These are phyloP conservation scores for Myxocyprinus asiaticus DNA, from an alignment of 2,113 vertebrate species.

Conservation along the genomic window DNA sequence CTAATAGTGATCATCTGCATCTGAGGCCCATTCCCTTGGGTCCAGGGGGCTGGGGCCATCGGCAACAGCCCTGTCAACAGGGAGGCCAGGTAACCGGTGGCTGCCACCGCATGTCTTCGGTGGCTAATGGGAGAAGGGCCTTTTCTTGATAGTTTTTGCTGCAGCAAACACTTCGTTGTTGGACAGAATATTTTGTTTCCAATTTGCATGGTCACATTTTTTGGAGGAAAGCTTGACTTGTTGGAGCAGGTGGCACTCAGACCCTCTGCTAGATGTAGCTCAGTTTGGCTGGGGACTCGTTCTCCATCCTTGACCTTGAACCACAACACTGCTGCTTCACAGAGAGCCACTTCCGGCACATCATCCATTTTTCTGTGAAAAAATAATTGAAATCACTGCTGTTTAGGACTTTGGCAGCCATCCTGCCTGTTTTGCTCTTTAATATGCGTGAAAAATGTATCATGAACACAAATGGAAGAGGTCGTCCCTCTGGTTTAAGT, in stretches of 20 bases:
- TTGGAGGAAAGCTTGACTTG: slow-evolving; percentile 57
- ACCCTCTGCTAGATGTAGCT: slow-evolving; percentile 50
- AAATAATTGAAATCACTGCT: slow-evolving; percentile 54
- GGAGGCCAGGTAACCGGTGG: slow-evolving; percentile 60
- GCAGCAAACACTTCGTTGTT: slow-evolving; percentile 58
- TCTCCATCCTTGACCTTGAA: slow-evolving; percentile 41
- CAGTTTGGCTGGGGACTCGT: slow-evolving; percentile 41
- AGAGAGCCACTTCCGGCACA: slow-evolving; percentile 45
- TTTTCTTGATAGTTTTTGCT: slow-evolving; percentile 59
- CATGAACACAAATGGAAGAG: slow-evolving; percentile 28
- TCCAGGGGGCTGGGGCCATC: slow-evolving; percentile 41
- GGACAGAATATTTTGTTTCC: slow-evolving; percentile 73
- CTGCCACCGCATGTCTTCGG: slow-evolving; percentile 57
- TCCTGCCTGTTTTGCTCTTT: slow-evolving; percentile 7
- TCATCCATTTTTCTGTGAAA: slow-evolving; percentile 54
- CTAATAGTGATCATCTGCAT: slow-evolving; percentile 80
- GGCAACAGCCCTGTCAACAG: slow-evolving; percentile 55
- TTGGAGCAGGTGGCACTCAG: slow-evolving; percentile 68
- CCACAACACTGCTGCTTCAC: slow-evolving; percentile 32
- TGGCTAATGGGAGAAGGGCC: slow-evolving; percentile 60
- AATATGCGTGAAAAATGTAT: slow-evolving; percentile 40
- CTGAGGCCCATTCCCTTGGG: slow-evolving; percentile 76
- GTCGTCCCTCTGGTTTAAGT: neutral
- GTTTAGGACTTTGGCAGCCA: slow-evolving; percentile 37
- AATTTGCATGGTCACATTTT: slow-evolving; percentile 65